Evolutionary conservation across 2,888 invertebrate genomes (phyloP), one percentile per base, ranked within the genome.

Genomic region (Balanococcus diminutus): DNA sequence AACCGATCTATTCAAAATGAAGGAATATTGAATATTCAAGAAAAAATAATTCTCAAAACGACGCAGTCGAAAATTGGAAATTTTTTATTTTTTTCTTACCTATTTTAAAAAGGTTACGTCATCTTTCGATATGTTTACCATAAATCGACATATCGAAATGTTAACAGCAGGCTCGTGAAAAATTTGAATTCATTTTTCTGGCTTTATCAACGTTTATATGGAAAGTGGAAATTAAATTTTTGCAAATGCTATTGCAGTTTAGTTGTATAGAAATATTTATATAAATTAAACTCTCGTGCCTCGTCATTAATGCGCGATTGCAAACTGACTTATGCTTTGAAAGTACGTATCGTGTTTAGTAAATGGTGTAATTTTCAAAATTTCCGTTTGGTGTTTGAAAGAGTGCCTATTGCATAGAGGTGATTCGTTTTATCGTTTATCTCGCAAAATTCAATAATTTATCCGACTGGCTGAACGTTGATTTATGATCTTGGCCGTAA

Each of bases 131-230:
- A 9, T 67, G 67, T 67, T 79, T 79, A 79, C 75, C 75, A 36
- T 79, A 79, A 79, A 79, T 79, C 75, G 75, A 79, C 36, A 36
- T 36, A 79, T 79, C 22, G 36, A 79, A 36, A 14, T 46, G 46
- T 46, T 46, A 61, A 61, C 61, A 61, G 72, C 36, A 79, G 36
- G 36, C 36, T 19, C n/a, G 28, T 67, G 36, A 19, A 36, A 72
- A 36, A 36, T 79, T 79, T 79, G 75, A 79, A 79, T 79, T 79
- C 75, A 79, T 79, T 79, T 79, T 79, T 79, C 75, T 79, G 75
- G 75, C 75, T 79, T 79, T 79, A 79, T 79, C 75, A 79, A 79
- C 75, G 28, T 36, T 36, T 56, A 22, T 16, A 67, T 79, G 11
- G 36, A 79, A 72, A 79, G 75, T 79, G 28, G 19, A 36, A 79